Conservation (phyloP, 2,888 invertebrate species). For the Meliscaeva auricollis region DNA sequence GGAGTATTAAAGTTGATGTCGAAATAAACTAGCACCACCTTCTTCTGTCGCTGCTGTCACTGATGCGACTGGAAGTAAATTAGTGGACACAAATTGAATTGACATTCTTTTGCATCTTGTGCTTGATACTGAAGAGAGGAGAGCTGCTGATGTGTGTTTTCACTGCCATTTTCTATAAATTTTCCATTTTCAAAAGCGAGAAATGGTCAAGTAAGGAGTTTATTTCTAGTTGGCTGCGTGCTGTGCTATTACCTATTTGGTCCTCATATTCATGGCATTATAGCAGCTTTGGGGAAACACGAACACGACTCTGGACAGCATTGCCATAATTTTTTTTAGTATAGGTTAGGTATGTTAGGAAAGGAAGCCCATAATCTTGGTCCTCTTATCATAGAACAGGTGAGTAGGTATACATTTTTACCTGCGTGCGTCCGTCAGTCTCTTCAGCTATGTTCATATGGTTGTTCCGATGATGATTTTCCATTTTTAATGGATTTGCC, state of each 20-base stretch:
- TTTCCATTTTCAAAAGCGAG: slow-evolving; percentile 38
- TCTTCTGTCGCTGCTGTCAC: slow-evolving; percentile 6
- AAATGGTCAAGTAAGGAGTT: slow-evolving; percentile 55
- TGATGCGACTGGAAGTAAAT: slow-evolving; percentile 12
- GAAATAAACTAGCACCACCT: slow-evolving; percentile 24
- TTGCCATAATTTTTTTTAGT: slow-evolving; percentile 55
- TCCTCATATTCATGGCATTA: slow-evolving; percentile 26
- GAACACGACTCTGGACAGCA: slow-evolving; percentile 35
- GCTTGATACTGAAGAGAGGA: background rate
- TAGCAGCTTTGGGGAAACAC: slow-evolving; percentile 37
- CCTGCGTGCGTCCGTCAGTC: background rate
- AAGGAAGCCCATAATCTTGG: slow-evolving; percentile 32
- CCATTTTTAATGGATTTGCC: slow-evolving; percentile 45
- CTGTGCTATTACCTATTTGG: slow-evolving; percentile 56
- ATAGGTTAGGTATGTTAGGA: slow-evolving; percentile 12
- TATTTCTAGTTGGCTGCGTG: slow-evolving; percentile 19
- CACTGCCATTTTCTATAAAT: slow-evolving; percentile 44
- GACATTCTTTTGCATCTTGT: slow-evolving; percentile 36
- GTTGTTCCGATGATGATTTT: slow-evolving; percentile 50
- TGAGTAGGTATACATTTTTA: slow-evolving; percentile 1
- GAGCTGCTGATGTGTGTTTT: background rate
- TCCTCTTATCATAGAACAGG: slow-evolving; percentile 38
- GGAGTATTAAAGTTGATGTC: background rate
- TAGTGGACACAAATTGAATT: slow-evolving; percentile 63
- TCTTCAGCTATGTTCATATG: background rate